Conservation (phyloP, 2,797 vertebrate species). For the Lacerta viridis region DNA sequence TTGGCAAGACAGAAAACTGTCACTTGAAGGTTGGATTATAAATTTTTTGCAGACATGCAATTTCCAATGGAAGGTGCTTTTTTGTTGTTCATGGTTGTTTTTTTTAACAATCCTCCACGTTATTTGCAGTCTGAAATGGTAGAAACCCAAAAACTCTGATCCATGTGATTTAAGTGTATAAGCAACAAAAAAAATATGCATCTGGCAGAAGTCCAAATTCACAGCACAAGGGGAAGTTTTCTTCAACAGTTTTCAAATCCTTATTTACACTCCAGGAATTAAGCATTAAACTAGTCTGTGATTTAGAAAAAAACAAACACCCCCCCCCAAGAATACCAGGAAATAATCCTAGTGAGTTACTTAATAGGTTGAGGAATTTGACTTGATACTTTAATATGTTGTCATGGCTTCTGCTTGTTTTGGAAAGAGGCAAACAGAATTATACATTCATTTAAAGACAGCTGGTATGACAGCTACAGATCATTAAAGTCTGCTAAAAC, state of each 20-base stretch:
- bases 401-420: conserved; percentile 41
- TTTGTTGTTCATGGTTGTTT: no score
- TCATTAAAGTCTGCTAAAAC: conserved; percentile 36
- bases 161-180: neutral
- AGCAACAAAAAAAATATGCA: neutral
- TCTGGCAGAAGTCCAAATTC: neutral
- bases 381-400: conserved; percentile 49
- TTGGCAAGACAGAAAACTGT: neutral
- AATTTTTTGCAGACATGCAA: neutral
- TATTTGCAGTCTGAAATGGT: neutral
- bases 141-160: neutral
- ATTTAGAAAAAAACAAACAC: conserved; percentile 49
- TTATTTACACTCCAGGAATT: conserved; percentile 41
- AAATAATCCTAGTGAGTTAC: conserved; percentile 48
- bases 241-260: conserved; percentile 32
- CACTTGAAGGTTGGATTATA: neutral
- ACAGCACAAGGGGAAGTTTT: neutral
- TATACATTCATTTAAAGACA: conserved; percentile 52
- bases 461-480: rapidly evolving
- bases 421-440: conserved; percentile 34
- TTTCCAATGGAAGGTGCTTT: neutral
- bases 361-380: conserved; percentile 65
- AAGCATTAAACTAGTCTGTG: conserved; percentile 37
- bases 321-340: neutral
- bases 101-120: no score